Evolutionary conservation across 2,113 vertebrate genomes (phyloP).

Genomic region (Prolemur simus): DNA sequence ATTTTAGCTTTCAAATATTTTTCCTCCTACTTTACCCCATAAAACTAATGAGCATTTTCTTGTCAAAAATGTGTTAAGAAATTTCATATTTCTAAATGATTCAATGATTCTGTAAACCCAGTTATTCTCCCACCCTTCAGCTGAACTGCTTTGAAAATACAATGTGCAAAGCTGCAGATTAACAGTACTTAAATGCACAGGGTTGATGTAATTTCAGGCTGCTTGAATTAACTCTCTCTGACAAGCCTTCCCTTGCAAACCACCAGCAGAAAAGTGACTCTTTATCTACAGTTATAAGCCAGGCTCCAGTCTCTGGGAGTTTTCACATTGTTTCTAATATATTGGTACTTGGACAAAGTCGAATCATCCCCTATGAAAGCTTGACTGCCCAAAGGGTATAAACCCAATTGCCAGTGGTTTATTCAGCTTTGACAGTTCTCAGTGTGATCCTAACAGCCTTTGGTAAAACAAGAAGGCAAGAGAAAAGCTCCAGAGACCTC

Average conservation of each 20-base stretch:
- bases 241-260: conserved; percentile 78
- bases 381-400: conserved; percentile 80
- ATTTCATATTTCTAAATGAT: conserved; percentile 45
- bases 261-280: conserved; percentile 74
- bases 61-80: conserved; percentile 45
- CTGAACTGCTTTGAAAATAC: conserved; percentile 61
- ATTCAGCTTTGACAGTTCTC: conserved; percentile 83
- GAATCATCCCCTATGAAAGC: conserved; percentile 77
- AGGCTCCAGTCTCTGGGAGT: conserved; percentile 68
- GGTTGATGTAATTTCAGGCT: conserved; percentile 78
- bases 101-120: conserved; percentile 25
- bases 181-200: conserved; percentile 71
- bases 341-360: conserved; percentile 77
- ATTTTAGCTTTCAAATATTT: background rate
- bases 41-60: conserved; percentile 54
- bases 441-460: conserved; percentile 83
- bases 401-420: conserved; percentile 81
- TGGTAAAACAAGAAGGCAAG: conserved; percentile 83
- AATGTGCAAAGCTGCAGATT: conserved; percentile 77
- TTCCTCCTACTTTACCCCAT: background rate
- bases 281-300: conserved; percentile 76
- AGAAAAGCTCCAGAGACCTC: conserved; percentile 82
- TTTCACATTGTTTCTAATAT: conserved; percentile 73
- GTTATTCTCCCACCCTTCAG: background rate
- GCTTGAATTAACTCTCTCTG: conserved; percentile 80